Conservation (phyloP, 2,888 invertebrate species). For the Spilosoma lubricipeda region DNA sequence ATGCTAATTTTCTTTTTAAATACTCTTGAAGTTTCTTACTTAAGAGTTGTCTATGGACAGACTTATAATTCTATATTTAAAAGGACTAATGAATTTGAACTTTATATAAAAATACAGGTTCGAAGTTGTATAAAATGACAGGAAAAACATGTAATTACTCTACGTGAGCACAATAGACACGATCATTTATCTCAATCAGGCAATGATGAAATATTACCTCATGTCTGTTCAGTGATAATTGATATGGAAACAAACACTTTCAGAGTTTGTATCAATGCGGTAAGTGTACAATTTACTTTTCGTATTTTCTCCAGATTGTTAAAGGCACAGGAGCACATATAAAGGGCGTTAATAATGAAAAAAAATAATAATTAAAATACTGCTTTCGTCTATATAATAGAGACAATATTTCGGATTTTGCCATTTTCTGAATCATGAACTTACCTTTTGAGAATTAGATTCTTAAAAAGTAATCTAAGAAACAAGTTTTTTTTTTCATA, state of each 20-base stretch:
- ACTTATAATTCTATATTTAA: no score
- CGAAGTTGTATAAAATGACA: conserved; percentile 3
- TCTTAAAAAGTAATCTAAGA: not conserved
- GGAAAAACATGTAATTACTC: conserved; percentile 1
- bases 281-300: not conserved
- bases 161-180: conserved; percentile 13
- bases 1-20: not conserved
- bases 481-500: not conserved
- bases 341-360: not conserved
- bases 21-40: not conserved
- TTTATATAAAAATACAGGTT: not conserved
- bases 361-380: not conserved
- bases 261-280: not conserved
- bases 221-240: conserved; percentile 6
- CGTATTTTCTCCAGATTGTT: not conserved
- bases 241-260: conserved; percentile 2
- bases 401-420: no score
- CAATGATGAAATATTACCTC: conserved; percentile 7
- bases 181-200: conserved; percentile 15
- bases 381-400: not conserved
- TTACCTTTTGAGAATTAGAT: no score
- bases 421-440: no score
- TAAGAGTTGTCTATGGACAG: not conserved
- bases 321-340: not conserved
- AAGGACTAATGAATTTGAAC: no score